Conservation (phyloP, 2,888 invertebrate genomes). For the Zelleria hepariella region DNA sequence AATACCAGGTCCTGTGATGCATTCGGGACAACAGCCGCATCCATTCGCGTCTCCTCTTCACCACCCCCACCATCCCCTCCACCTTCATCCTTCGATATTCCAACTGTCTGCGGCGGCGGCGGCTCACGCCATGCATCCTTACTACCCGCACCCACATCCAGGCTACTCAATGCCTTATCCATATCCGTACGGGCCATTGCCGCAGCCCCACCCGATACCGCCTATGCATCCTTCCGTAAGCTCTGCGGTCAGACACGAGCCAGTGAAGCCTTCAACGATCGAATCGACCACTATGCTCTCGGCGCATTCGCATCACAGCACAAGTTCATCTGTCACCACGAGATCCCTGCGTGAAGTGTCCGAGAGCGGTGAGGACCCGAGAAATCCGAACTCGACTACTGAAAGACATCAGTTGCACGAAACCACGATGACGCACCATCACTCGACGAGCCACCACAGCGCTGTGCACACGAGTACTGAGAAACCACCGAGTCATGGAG, state of each 20-base stretch:
- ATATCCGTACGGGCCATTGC: slow-evolving; percentile 80
- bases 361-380: slow-evolving; percentile 61
- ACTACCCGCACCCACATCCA: slow-evolving; percentile 78
- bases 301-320: slow-evolving; percentile 75
- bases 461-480: slow-evolving; percentile 76
- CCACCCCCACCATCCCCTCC: slow-evolving; percentile 80
- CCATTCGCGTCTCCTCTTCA: slow-evolving; percentile 78
- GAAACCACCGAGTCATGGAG: slow-evolving; percentile 69
- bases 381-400: slow-evolving; percentile 58
- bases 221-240: slow-evolving; percentile 72
- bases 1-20: slow-evolving; percentile 79
- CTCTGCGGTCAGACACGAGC: slow-evolving; percentile 60
- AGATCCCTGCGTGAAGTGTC: slow-evolving; percentile 75
- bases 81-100: slow-evolving; percentile 75
- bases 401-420: slow-evolving; percentile 76
- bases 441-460: slow-evolving; percentile 76
- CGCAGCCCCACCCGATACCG: slow-evolving; percentile 81
- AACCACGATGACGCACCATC: slow-evolving; percentile 77
- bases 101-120: slow-evolving; percentile 74
- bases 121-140: slow-evolving; percentile 78
- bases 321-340: slow-evolving; percentile 79
- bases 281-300: slow-evolving; percentile 79
- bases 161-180: slow-evolving; percentile 80
- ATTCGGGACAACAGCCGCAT: slow-evolving; percentile 80
- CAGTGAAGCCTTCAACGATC: slow-evolving; percentile 66